phyloP scores from a whole-genome alignment of 2,113 vertebrate genomes.

The Pteronura brasiliensis region DNA sequence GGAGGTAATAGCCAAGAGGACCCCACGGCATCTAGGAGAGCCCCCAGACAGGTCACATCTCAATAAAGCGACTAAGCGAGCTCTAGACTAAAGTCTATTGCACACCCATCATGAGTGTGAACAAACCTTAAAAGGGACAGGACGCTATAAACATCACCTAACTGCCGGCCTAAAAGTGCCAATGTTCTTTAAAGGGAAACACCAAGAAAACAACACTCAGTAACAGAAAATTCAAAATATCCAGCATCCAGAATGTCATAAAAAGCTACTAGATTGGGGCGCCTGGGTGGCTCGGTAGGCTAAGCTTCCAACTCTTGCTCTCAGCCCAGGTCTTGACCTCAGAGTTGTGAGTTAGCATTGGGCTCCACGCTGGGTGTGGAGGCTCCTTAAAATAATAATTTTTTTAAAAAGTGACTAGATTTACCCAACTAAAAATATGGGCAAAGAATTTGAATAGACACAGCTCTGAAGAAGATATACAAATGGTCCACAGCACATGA shows the following conservation, averaged over 20 bases:
- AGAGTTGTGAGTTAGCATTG: neutral
- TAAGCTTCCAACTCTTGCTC: neutral
- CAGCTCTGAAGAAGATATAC: neutral
- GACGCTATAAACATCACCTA: neutral
- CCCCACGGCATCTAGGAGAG: neutral
- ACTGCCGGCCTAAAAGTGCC: too few relatives aligned
- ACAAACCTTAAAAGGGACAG: neutral
- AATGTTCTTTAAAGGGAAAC: neutral
- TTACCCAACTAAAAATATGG: neutral
- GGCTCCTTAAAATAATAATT: neutral
- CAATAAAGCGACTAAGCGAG: neutral
- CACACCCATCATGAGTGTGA: neutral
- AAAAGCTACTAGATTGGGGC: neutral
- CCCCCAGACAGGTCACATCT: neutral
- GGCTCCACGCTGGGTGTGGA: neutral
- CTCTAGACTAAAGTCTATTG: neutral
- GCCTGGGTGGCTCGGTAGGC: neutral
- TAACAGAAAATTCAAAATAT: neutral
- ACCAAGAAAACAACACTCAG: neutral
- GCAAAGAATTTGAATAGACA: neutral
- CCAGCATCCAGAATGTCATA: neutral
- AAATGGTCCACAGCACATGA: neutral
- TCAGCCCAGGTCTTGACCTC: neutral
- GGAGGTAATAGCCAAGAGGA: neutral
- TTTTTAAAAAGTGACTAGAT: neutral